Conservation (phyloP, 2,797 vertebrate genomes). For the Kryptopterus vitreolus region DNA sequence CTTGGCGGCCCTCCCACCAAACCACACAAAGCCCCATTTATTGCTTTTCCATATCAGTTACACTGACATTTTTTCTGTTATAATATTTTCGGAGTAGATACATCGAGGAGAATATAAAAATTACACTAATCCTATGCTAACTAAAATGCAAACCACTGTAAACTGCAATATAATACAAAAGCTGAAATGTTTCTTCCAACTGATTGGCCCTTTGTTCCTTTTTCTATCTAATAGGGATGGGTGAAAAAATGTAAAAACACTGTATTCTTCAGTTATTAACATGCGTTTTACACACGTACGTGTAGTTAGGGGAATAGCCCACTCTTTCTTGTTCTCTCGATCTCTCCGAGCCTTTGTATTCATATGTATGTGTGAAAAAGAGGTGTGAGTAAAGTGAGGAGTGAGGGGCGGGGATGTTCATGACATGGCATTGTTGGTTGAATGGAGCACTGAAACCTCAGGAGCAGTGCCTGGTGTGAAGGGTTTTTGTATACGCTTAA, state of each 20-base stretch:
- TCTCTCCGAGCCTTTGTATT: slow-evolving; percentile 38
- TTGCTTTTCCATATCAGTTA: slow-evolving; percentile 67
- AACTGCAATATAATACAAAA: not conserved
- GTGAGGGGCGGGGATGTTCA: slow-evolving; percentile 47
- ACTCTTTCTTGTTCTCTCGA: slow-evolving; percentile 4
- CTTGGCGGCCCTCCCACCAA: slow-evolving; percentile 59
- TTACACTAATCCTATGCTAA: not conserved
- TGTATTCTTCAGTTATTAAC: slow-evolving; percentile 26
- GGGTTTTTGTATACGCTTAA: slow-evolving; percentile 64
- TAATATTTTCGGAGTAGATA: slow-evolving; percentile 22
- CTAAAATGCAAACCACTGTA: not conserved
- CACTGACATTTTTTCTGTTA: slow-evolving; percentile 44
- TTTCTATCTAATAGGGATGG: not conserved
- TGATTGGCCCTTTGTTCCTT: not conserved
- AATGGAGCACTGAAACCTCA: slow-evolving; percentile 60
- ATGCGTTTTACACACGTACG: slow-evolving; percentile 5
- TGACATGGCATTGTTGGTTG: slow-evolving; percentile 61
- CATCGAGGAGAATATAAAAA: not conserved
- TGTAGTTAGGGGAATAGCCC: not conserved
- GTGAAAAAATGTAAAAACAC: slow-evolving; percentile 29
- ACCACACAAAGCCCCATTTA: slow-evolving; percentile 31
- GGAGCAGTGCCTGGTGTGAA: slow-evolving; percentile 61
- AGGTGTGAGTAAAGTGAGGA: slow-evolving; percentile 58
- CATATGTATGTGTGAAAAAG: slow-evolving; percentile 50
- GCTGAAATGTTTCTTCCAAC: not conserved